Evolutionary conservation across 2,113 vertebrate species (phyloP), one percentile per base, ranked within the genome.

Genomic region (Saguinus imperator): DNA sequence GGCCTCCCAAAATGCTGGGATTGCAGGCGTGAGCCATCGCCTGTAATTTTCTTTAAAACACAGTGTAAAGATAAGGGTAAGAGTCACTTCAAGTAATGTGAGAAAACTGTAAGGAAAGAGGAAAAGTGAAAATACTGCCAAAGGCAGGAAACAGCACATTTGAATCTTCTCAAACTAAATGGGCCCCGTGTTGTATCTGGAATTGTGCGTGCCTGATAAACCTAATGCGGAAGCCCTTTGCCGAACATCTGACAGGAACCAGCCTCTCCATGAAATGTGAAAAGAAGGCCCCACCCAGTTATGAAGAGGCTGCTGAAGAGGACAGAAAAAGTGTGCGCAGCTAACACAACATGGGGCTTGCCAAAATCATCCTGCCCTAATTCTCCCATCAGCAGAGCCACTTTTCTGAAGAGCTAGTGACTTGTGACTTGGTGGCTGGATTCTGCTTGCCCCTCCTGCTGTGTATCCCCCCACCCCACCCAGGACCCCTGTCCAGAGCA

Each of bases 281-380:
- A 94, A 97, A 97, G 92, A 96, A 79, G 58, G 94, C 96, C 90
- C 96, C 94, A 97, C 96, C 93, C 97, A 96, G 94, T 82, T 92
- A 84, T 83, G 90, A 96, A 90, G 52, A 98, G 90, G 79, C 97
- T 43, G 55, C 84, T 72, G 95, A 92, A 96, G 52, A 98, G 94
- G 89, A 97, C 93, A 98, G 94, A 89, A 97, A 97, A 98, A 70
- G 66, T 97, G 97, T 97, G 84, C 0, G 23, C 97, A 98, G 97
- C 98, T 98, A 98, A 98, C 94, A 98, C 91, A 98, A 98, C 93
- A 98, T 32, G 1, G 27, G 85, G 72, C 82, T 92, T 98, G 98
- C 98, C 98, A 99, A 98, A 93, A 97, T 97, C 94, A 95, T 96
- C 93, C 96, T 97, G 96, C 89, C 97, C 95, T 97, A 95, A 97